phyloP scores from a whole-genome alignment of 2,113 vertebrate genomes.

The Cercocebus atys region DNA sequence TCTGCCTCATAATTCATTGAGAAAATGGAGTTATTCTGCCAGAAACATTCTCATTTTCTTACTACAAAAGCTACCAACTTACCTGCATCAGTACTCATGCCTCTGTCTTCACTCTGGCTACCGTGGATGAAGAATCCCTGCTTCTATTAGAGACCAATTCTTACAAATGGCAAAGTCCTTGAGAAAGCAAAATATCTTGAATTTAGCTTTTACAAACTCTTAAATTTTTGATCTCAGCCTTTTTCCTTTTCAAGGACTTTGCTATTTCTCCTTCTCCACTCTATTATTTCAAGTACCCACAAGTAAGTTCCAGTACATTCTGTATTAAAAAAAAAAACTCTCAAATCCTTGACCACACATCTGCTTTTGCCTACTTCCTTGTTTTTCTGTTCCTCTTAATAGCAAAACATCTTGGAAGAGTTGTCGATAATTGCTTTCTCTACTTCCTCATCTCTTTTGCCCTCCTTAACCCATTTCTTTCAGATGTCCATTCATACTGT shows the following conservation, averaged over 20 bases:
- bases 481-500: not conserved
- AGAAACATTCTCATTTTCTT: not conserved
- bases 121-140: not conserved
- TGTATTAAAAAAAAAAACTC: not conserved
- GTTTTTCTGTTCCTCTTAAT: not conserved
- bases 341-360: not conserved
- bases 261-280: not conserved
- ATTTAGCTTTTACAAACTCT: not conserved
- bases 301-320: not conserved
- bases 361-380: not conserved
- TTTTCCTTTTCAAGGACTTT: not conserved
- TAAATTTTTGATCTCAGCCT: not conserved
- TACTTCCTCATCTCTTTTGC: not conserved
- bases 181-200: not conserved
- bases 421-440: not conserved
- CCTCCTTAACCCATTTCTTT: not conserved
- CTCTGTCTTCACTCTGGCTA: not conserved
- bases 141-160: not conserved
- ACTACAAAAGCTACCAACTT: not conserved
- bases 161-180: not conserved
- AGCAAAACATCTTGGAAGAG: not conserved
- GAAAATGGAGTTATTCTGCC: not conserved
- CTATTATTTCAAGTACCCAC: not conserved
- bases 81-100: not conserved
- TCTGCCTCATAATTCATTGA: slow-evolving; percentile 34